phyloP scores from a whole-genome alignment of 37 sponge, comb jelly and placozoan species.

The Lycopodina hypogea region DNA sequence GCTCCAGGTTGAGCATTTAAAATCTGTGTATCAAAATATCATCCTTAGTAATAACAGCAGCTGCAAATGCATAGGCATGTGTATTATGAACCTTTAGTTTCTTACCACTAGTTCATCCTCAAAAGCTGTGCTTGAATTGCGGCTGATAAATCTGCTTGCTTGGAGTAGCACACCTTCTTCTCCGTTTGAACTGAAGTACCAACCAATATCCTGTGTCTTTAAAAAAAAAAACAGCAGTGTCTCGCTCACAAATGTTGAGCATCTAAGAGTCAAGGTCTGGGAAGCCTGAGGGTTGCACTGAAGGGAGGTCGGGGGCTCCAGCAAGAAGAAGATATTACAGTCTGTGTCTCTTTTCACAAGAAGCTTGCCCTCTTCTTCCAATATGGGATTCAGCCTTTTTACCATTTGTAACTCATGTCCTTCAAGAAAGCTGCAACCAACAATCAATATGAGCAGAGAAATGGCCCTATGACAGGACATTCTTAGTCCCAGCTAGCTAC shows the following conservation, averaged over 20 bases:
- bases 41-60: no score
- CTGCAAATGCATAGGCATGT: no score
- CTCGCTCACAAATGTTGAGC: not conserved
- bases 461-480: no score
- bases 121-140: not conserved
- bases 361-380: not conserved
- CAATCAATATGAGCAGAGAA: no score
- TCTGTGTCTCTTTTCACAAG: not conserved
- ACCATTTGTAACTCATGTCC: not conserved
- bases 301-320: not conserved
- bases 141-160: not conserved
- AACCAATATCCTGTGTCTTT: not conserved
- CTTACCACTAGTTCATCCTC: conserved; percentile 1
- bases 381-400: not conserved
- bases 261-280: not conserved
- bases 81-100: not conserved
- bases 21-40: not conserved
- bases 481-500: no score
- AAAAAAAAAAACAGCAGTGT: no score
- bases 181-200: not conserved
- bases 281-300: not conserved
- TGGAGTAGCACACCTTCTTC: not conserved
- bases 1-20: conserved; percentile 2
- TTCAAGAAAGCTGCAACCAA: not conserved
- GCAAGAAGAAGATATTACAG: not conserved